These are phyloP conservation scores for Cephalopterus ornatus DNA, from an alignment of 2,113 vertebrate species.

Conservation along the genomic window DNA sequence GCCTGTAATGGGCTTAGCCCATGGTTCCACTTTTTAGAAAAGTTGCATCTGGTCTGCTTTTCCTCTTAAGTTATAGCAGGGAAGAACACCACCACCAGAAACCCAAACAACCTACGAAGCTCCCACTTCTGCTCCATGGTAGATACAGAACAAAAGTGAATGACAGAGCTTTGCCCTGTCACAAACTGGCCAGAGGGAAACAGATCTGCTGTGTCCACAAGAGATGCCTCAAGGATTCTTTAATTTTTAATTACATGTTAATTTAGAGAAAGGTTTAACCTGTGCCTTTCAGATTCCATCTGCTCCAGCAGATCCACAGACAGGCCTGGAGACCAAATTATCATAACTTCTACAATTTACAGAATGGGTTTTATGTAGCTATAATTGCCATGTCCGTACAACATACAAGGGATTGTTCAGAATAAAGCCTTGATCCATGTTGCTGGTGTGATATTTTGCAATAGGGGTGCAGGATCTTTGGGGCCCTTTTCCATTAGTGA, in stretches of 20 bases:
- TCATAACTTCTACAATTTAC: not conserved
- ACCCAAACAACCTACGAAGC: not conserved
- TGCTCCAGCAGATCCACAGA: not conserved
- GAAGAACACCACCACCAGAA: not conserved
- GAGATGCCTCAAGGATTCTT: not conserved
- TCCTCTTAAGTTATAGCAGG: not conserved
- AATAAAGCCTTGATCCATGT: not conserved
- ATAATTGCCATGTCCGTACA: not conserved
- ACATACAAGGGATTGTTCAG: not conserved
- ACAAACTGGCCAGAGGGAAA: not conserved
- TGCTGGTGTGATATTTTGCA: not conserved
- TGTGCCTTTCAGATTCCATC: not conserved
- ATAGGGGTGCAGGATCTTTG: not conserved
- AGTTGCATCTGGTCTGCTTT: not conserved
- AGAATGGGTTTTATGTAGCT: not conserved
- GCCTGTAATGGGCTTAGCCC: not conserved
- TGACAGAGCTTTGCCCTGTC: not conserved
- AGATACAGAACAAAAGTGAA: not conserved
- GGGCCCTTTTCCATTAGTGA: not conserved
- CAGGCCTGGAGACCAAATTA: not conserved
- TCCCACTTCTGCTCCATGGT: not conserved
- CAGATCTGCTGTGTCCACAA: not conserved
- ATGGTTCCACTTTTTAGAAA: not conserved
- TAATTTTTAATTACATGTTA: not conserved
- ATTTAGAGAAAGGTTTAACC: not conserved